These are phyloP conservation scores for Spisula solida DNA, from an alignment of 2,888 invertebrate genomes.

Conservation along the genomic window DNA sequence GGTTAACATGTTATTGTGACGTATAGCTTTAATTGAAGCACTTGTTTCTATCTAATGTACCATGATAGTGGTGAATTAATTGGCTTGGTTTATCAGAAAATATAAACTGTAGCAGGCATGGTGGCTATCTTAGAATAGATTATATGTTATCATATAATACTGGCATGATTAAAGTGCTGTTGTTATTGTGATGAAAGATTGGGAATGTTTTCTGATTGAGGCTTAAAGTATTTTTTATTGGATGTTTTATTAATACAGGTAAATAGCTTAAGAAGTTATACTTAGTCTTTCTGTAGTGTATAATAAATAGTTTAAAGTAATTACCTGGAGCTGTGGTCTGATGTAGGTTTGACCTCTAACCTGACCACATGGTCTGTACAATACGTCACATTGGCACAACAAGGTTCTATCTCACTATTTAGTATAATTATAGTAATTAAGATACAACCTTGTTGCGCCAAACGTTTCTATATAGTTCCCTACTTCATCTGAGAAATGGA, in stretches of 20 bases:
- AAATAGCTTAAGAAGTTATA: background rate
- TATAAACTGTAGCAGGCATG: slow-evolving; percentile 19
- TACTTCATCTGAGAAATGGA: too few species aligned
- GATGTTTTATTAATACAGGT: background rate
- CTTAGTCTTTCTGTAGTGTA: background rate
- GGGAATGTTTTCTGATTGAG: background rate
- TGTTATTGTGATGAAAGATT: background rate
- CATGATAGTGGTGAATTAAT: background rate
- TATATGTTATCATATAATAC: background rate
- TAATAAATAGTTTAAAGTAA: background rate
- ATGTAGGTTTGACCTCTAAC: background rate
- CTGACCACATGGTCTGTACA: too few species aligned
- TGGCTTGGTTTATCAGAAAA: background rate
- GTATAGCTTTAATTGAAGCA: background rate
- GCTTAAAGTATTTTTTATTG: background rate
- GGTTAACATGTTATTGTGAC: background rate
- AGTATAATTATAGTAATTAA: too few species aligned
- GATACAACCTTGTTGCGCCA: too few species aligned
- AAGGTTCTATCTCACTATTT: too few species aligned
- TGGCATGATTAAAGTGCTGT: background rate
- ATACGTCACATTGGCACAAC: too few species aligned
- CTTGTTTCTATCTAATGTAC: slow-evolving; percentile 11
- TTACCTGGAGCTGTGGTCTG: background rate
- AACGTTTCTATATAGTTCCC: too few species aligned
- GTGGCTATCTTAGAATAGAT: background rate